These are phyloP conservation scores for Datnioides undecimradiatus DNA, from an alignment of 2,113 vertebrate genomes.

Conservation along the genomic window DNA sequence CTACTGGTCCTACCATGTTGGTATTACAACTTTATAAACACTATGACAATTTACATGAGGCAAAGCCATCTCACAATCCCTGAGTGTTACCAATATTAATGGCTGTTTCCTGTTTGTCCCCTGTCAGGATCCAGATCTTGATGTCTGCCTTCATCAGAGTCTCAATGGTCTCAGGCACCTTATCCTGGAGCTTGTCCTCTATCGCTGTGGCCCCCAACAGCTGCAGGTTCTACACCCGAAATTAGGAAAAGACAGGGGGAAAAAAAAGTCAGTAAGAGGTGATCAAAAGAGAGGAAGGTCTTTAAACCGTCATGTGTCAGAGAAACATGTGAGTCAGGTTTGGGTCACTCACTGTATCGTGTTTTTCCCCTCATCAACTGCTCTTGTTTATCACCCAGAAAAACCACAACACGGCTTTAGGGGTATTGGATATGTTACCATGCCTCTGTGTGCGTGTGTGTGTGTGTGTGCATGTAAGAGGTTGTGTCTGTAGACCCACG, in stretches of 20 bases:
- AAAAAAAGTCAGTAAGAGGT: slow-evolving; percentile 19
- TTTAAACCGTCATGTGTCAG: slow-evolving; percentile 72
- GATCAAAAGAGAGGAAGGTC: slow-evolving; percentile 42
- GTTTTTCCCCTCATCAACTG: slow-evolving; percentile 66
- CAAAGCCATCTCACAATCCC: neutral
- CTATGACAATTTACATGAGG: neutral
- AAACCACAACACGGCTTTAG: slow-evolving; percentile 37
- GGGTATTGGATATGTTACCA: slow-evolving; percentile 37
- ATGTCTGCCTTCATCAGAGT: slow-evolving; percentile 98
- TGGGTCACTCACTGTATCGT: slow-evolving; percentile 64
- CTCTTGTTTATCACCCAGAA: slow-evolving; percentile 64
- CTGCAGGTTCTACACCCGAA: slow-evolving; percentile 90
- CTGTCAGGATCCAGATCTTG: slow-evolving; percentile 98
- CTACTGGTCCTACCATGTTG: neutral
- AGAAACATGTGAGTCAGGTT: slow-evolving; percentile 55
- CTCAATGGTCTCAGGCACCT: slow-evolving; percentile 98
- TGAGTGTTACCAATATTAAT: slow-evolving; percentile 95
- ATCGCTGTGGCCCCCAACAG: slow-evolving; percentile 97
- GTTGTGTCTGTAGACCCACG: too few species aligned
- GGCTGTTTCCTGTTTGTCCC: slow-evolving; percentile 98
- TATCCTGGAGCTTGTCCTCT: slow-evolving; percentile 97
- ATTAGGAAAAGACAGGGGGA: slow-evolving; percentile 8
- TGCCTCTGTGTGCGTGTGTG: slow-evolving; percentile 16
- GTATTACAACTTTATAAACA: neutral
- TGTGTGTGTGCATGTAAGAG: too few species aligned